phyloP scores from a whole-genome alignment of 2,113 vertebrate species.

The Bos javanicus region DNA sequence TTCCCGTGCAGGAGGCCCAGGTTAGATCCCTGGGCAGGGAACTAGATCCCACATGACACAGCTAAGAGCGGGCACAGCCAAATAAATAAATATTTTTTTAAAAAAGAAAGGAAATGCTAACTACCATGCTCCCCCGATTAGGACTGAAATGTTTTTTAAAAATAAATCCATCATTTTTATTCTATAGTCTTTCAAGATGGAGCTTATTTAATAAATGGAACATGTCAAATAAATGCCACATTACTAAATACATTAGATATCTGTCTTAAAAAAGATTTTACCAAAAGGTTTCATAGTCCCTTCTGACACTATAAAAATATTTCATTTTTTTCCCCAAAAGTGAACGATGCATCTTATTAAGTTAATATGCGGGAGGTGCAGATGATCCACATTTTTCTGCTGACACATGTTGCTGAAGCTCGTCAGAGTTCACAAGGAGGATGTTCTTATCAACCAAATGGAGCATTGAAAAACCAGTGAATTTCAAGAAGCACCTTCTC shows the following conservation, averaged over 20 bases:
- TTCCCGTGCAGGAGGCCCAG: not conserved
- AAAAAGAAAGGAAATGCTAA: not conserved
- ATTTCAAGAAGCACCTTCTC: slow-evolving; percentile 37
- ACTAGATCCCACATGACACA: not conserved
- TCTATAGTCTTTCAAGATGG: slow-evolving; percentile 8
- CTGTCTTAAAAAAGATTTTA: not conserved
- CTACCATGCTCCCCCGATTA: not conserved
- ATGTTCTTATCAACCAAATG: slow-evolving; percentile 8
- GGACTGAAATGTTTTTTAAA: not conserved
- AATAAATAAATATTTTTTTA: not conserved
- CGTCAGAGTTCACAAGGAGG: not conserved
- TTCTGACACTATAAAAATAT: not conserved
- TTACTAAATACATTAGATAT: not conserved
- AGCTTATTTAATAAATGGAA: not conserved
- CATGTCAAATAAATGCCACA: not conserved
- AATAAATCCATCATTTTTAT: not conserved
- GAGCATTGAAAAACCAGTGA: not conserved
- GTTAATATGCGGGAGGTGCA: not conserved
- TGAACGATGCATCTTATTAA: not conserved
- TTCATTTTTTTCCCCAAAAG: not conserved
- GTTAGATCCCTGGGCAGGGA: not conserved
- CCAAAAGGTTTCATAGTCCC: not conserved
- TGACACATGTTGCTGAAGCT: not conserved
- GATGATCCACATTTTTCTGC: not conserved
- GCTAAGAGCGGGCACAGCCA: not conserved